phyloP scores from a whole-genome alignment of 2,888 invertebrate genomes.

The Pammene aurita region DNA sequence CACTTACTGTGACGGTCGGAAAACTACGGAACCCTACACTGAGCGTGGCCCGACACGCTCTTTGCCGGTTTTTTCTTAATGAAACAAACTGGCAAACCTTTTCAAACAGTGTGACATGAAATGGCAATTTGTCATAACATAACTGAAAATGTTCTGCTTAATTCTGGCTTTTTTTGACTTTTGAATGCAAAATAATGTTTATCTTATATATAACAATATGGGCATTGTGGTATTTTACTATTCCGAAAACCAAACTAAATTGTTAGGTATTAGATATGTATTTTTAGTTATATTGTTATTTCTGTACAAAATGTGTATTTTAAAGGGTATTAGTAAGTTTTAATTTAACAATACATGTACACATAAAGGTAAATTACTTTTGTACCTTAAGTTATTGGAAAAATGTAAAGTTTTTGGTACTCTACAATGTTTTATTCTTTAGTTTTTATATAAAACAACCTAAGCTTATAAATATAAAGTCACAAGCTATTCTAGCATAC shows the following conservation, averaged over 20 bases:
- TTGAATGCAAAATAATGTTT: too few species aligned
- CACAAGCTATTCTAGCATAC: background rate
- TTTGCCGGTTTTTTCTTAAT: too few species aligned
- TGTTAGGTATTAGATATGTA: constrained; percentile 18
- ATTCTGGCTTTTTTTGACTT: background rate
- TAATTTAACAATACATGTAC: constrained; percentile 8
- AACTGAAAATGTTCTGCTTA: too few species aligned
- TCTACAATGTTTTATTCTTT: constrained; percentile 20
- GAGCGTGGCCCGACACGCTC: too few species aligned
- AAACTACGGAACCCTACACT: too few species aligned
- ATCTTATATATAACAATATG: too few species aligned
- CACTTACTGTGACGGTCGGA: too few species aligned
- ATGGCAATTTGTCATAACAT: too few species aligned
- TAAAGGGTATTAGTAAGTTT: constrained; percentile 46
- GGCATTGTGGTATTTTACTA: too few species aligned
- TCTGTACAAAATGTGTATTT: constrained; percentile 10
- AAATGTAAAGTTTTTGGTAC: constrained; percentile 24
- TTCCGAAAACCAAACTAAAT: constrained; percentile 34
- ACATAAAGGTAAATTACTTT: background rate
- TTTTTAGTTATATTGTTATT: constrained; percentile 6
- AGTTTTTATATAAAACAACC: background rate
- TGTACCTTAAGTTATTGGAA: constrained; percentile 30
- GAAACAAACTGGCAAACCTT: too few species aligned
- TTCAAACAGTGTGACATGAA: too few species aligned
- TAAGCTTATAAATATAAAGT: background rate